Evolutionary conservation across 2,888 invertebrate genomes (phyloP), one percentile per base, ranked within the genome.

Genomic region (Tipula confusa): DNA sequence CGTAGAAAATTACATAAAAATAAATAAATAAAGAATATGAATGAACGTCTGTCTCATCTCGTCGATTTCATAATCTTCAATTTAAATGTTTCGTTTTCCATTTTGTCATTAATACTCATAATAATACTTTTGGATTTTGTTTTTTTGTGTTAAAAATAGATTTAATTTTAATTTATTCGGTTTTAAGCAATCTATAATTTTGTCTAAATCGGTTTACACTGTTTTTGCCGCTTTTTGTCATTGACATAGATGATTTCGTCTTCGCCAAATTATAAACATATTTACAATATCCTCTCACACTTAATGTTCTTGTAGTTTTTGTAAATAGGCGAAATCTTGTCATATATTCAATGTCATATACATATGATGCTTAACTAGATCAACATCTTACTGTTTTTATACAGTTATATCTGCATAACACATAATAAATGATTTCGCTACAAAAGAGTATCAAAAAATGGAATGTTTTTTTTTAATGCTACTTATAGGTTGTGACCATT

Each of bases 101-200:
- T 64, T 18, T 64, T 64, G 24, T 24, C 24, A 64, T 64, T 24
- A 64, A 64, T 64, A 64, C 18, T 64, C 64, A 64, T 64, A 64
- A 24, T 24, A 64, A n/a, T 24, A 24, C 64, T 64, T 24, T 24
- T 64, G 24, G 18, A n/a, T 24, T 64, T 24, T 64, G 2, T 24
- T 3, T 33, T 2, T 36, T 9, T 43, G 13, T 43, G n/a, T 43
- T 15, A 15, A 64, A 7, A 9, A 24, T 64, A 64, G 24, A 64
- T 64, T 64, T 24, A 64, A 64, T 64, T 64, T 64, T 64, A 64
- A 64, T 64, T 64, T 64, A 64, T 64, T 64, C 64, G 64, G 24
- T 64, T 64, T 64, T 64, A 64, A 64, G 64, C 64, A 64, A 64
- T 64, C 24, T 64, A 64, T 11, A n/a, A 24, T 64, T n/a, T 64